Percentiles rank a stretch among this genome's conserved stretches.
These are phyloP conservation scores for Corydoras sp. DNA, from an alignment of 2,113 vertebrate genomes.

Conservation along the genomic window DNA sequence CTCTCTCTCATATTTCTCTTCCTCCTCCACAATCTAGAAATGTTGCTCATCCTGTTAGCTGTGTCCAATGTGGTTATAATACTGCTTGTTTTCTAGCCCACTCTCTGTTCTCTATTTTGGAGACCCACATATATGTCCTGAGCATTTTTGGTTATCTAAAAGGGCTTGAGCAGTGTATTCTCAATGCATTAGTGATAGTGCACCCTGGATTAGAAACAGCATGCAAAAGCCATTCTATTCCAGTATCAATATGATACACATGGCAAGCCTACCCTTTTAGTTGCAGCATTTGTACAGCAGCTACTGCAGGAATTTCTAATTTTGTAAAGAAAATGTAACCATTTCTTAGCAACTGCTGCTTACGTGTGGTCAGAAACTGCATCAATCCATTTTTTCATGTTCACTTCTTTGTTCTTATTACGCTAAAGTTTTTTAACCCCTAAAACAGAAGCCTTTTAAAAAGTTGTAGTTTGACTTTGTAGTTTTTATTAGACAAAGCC, in stretches of 20 bases:
- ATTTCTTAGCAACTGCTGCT: too few relatives aligned
- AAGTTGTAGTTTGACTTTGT: too few relatives aligned
- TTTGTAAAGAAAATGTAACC: too few relatives aligned
- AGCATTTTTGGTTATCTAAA: conserved; percentile 28
- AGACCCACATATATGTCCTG: conserved; percentile 5
- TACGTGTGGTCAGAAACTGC: too few relatives aligned
- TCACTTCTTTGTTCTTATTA: too few relatives aligned
- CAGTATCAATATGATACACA: background rate
- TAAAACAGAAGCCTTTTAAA: too few relatives aligned
- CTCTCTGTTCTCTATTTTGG: conserved; percentile 23
- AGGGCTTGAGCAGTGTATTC: conserved; percentile 24
- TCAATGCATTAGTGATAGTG: conserved; percentile 23
- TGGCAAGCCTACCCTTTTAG: background rate
- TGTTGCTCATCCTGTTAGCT: conserved; percentile 6
- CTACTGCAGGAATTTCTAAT: too few relatives aligned
- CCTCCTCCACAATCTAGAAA: too few relatives aligned
- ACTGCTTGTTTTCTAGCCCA: background rate
- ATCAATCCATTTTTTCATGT: too few relatives aligned
- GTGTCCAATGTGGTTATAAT: conserved; percentile 1
- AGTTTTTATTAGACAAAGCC: too few relatives aligned
- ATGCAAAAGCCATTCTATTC: conserved; percentile 8
- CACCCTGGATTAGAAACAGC: conserved; percentile 19
- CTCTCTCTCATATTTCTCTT: background rate
- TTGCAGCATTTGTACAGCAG: background rate
- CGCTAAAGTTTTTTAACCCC: too few relatives aligned